Base-by-base conservation (phyloP, 35 echinoderm and acorn worm species). In the Patiria miniata region DNA sequence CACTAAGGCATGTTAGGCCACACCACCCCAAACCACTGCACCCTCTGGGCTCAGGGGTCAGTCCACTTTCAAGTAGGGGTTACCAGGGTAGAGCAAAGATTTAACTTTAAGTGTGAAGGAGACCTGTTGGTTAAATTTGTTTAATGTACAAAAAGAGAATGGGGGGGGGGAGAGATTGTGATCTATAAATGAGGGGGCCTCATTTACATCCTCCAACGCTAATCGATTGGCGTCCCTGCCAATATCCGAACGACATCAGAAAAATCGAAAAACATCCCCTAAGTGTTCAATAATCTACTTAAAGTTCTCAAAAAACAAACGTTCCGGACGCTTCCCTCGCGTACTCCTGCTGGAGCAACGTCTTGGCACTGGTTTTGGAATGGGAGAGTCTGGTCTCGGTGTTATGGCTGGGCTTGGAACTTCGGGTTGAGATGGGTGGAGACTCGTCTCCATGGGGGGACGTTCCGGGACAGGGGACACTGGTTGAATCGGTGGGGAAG, bases 301-400 rank as follows among this genome's bases (percentile, higher is more conserved):
- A 56, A 0, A 17, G 53, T 0, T 56, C 53, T 56, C 3, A 1
- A 3, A 17, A 56, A 12, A 56, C 53, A 56, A 56, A 3, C 53
- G 53, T 3, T 56, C 53, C 14, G 53, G 53, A 17, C 14, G 53
- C 53, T 56, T 56, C n/a, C 53, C 53, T n/a, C 0, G 53, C 14
- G 53, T 56, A 3, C 53, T 1, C n/a, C 53, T 56, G 53, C 53
- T 56, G 53, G 53, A 56, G 3, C 53, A 56, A n/a, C 53, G 53
- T 56, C n/a, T 56, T 3, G n/a, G 14, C 53, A 56, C 53, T 56
- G 53, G 53, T 56, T 56, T 56, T n/a, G 53, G 53, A 56, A 56
- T 56, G 53, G 53, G 53, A n/a, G 53, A 56, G n/a, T 56, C 53
- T 56, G 53, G 53, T 56, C 53, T 56, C n/a, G 53, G 53, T 56